phyloP scores from a whole-genome alignment of 2,888 invertebrate species.

The Chamaedrilus cognettii region DNA sequence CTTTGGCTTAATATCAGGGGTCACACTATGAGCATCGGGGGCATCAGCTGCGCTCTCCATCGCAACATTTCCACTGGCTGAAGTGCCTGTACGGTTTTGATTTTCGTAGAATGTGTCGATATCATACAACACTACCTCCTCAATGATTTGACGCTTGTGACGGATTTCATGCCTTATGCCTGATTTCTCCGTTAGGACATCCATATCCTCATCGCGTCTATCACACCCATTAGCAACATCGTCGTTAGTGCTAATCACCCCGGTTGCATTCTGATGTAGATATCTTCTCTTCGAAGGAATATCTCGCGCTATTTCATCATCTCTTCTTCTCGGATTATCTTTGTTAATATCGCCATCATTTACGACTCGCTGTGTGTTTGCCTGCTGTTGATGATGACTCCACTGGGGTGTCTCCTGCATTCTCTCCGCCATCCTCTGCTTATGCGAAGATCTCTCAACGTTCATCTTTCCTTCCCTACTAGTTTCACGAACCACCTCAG shows the following conservation, averaged over 20 bases:
- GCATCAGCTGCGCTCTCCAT: neutral
- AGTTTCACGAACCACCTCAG: neutral
- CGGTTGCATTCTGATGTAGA: neutral
- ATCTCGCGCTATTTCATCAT: neutral
- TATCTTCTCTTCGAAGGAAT: neutral
- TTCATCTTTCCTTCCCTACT: no score
- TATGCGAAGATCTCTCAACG: neutral
- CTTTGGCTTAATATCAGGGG: neutral
- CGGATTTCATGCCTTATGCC: conserved; percentile 7
- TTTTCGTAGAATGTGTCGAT: conserved; percentile 17
- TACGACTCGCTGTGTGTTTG: neutral
- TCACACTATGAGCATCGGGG: neutral
- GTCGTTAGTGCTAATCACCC: neutral
- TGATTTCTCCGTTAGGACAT: neutral
- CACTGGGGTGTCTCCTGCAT: neutral
- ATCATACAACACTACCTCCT: conserved; percentile 12
- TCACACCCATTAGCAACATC: neutral
- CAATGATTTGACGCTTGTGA: conserved; percentile 1
- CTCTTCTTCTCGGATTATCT: neutral
- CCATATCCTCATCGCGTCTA: neutral
- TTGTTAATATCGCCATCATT: no score
- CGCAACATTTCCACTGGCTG: neutral
- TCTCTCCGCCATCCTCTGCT: neutral
- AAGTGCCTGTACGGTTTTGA: neutral
- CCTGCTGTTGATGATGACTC: no score